Base-by-base conservation (phyloP, 2,113 vertebrate species). In the Callionymus lyra region DNA sequence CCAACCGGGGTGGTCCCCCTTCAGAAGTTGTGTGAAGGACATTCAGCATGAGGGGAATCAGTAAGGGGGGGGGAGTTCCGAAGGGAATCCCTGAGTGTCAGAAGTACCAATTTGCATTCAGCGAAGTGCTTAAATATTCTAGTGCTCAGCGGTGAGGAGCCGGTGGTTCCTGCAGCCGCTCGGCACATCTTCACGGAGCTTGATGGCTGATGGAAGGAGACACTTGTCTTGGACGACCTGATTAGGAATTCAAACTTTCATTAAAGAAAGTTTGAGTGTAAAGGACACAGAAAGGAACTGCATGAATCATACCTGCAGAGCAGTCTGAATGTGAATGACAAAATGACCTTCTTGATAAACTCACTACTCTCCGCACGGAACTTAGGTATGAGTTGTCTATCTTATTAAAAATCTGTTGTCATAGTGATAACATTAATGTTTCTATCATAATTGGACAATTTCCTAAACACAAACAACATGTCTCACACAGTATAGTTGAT, bases 61-160 rank as follows among this genome's bases (percentile, higher is more conserved):
- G 21, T 27, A 54, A 39, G n/a, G 49, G 27, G 64, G 58, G 41
- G 50, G 53, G 49, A 58, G 67, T 44, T 66, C 67, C 65, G 53
- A 46, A 39, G 63, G 71, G 61, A 48, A 45, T 56, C 63, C 47
- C 18, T 6, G 44, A 66, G 63, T 41, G 55, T 75, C 53, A 68
- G 58, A 72, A 60, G 70, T 55, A 27, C 58, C 51, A 72, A 74
- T 74, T 64, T 50, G 50, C 59, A 76, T 72, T 81, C 73, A 58
- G 56, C 59, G 49, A 63, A 53, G 55, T 51, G 32, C 65, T 69
- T 73, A 60, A 65, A 53, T 63, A 62, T 77, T 75, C 66, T 31
- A 35, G 62, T 18, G 42, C 69, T 77, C 65, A 70, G 63, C 58
- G 62, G 47, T 32, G 63, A 74, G 65, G 63, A 21, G 39, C 13